phyloP scores from a whole-genome alignment of 2,797 vertebrate genomes.

The Lepidocolaptes lacrymiger region DNA sequence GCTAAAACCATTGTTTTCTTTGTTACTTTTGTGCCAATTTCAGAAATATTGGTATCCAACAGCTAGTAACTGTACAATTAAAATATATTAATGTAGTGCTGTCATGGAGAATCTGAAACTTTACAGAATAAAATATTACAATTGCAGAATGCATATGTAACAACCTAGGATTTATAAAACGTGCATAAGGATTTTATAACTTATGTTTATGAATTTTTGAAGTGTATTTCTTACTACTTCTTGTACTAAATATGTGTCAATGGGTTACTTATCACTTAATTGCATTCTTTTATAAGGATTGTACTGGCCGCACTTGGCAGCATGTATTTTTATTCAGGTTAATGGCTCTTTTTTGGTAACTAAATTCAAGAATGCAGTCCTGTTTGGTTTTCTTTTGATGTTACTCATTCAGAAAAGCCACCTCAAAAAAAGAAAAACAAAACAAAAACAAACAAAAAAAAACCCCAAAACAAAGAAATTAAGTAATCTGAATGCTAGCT shows the following conservation, averaged over 20 bases:
- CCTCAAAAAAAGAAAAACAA: not conserved
- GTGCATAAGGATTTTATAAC: not conserved
- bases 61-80: not conserved
- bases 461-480: not conserved
- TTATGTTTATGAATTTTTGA: not conserved
- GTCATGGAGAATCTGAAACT: not conserved
- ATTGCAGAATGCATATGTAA: not conserved
- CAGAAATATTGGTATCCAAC: not conserved
- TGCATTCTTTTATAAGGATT: not conserved
- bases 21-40: not conserved
- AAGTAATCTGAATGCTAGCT: not conserved
- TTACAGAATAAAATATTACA: not conserved
- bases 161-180: not conserved
- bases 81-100: not conserved
- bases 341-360: not conserved
- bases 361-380: not conserved
- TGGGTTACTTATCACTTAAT: slow-evolving; percentile 7
- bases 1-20: slow-evolving; percentile 43
- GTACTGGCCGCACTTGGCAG: not conserved
- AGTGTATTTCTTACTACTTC: not conserved
- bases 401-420: not conserved
- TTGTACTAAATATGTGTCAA: not conserved
- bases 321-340: not conserved
- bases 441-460: no score
- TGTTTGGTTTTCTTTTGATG: not conserved